Evolutionary conservation across 2,888 invertebrate species (phyloP), one percentile per base, ranked within the genome.

Genomic region (Aleiodes alternator): DNA sequence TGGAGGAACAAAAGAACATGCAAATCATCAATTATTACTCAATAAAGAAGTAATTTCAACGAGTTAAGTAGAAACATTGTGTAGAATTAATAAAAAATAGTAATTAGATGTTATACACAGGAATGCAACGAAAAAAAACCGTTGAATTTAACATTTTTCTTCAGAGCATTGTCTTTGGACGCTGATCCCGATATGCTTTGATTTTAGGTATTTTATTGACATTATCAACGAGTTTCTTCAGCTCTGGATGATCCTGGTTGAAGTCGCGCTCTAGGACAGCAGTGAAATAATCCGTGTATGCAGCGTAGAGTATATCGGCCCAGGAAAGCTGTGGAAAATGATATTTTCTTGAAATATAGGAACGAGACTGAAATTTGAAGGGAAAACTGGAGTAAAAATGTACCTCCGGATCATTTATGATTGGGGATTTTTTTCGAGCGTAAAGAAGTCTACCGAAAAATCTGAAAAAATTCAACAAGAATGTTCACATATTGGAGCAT

Each of bases 281-380:
- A 43, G 87, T 87, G 51, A 90, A 14, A 76, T 88, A 88, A 4
- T 90, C 89, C 48, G 80, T 83, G 61, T 89, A 78, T 0, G 90
- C 90, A 0, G 90, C 82, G 74, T 90, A 89, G 12, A 88, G 51
- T 68, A 91, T 84, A 76, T 91, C 91, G 0, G 86, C 90, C 90
- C 90, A 91, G 0, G 90, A 90, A n/a, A 90, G 76, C 90, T 91
- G 85, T 14, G 85, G 87, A 74, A 29, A 53, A 59, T 38, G n/a
- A n/a, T 6, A 14, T 61, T 34, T 43, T 4, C 4, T 14, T 61
- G 61, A 34, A 43, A 61, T 38, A 61, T n/a, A n/a, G n/a, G n/a
- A n/a, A n/a, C n/a, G n/a, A n/a, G n/a, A n/a, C n/a, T n/a, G n/a
- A n/a, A n/a, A n/a, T n/a, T n/a, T 9, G 61, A 31, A 0, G 51